These are phyloP conservation scores for Nymphalis polychloros DNA, from an alignment of 2,888 invertebrate species.

Conservation along the genomic window DNA sequence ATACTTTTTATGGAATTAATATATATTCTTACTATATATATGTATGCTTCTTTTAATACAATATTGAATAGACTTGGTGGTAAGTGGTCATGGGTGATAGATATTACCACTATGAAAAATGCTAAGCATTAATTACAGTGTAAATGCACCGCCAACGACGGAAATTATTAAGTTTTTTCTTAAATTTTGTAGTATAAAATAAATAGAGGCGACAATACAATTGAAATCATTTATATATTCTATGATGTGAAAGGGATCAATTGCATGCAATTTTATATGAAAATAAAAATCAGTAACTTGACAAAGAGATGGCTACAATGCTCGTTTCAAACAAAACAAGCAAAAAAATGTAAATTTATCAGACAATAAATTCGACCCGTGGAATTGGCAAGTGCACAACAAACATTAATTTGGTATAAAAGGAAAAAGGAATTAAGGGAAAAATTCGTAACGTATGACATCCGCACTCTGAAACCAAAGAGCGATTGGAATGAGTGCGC, in stretches of 20 bases:
- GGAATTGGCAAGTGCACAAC: conserved; percentile 35
- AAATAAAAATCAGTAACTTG: conserved; percentile 11
- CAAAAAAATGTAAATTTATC: conserved; percentile 19
- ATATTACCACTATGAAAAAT: too few relatives aligned
- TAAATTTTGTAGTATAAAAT: too few relatives aligned
- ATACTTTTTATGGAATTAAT: too few relatives aligned
- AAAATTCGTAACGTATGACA: conserved; percentile 65
- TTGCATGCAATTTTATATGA: conserved; percentile 3
- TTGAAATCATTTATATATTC: conserved; percentile 1
- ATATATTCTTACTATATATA: too few relatives aligned
- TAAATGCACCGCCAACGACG: too few relatives aligned
- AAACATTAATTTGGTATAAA: conserved; percentile 39
- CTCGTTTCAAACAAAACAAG: conserved; percentile 15
- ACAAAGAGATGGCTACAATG: conserved; percentile 9
- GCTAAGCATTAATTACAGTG: too few relatives aligned
- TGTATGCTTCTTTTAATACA: too few relatives aligned
- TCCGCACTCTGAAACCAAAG: conserved; percentile 62
- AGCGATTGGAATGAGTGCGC: conserved; percentile 61
- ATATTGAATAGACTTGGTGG: too few relatives aligned
- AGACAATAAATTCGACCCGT: conserved; percentile 28
- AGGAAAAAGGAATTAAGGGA: conserved; percentile 58
- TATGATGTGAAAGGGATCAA: not conserved
- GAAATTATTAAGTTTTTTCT: too few relatives aligned
- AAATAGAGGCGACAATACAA: not conserved
- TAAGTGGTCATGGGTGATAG: too few relatives aligned